These are phyloP conservation scores for Eupristina koningsbergeri DNA, from an alignment of 1,140 invertebrate genomes.

Conservation along the genomic window DNA sequence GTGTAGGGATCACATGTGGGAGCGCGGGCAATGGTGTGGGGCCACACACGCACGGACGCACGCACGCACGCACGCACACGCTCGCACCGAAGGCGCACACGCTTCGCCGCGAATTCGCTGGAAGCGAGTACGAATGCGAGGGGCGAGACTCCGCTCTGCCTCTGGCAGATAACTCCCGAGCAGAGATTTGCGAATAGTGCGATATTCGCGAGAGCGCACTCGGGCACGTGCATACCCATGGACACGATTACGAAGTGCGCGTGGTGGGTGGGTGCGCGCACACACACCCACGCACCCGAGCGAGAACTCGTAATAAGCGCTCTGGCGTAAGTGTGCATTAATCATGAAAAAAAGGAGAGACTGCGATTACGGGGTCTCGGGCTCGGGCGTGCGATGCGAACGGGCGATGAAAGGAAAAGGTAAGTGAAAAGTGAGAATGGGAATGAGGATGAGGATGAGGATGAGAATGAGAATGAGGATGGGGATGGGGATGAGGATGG, in stretches of 20 bases:
- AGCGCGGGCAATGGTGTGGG: too few relatives aligned
- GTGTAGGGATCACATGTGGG: neutral
- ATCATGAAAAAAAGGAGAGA: neutral
- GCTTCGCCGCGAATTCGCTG: neutral
- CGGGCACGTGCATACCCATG: too few relatives aligned
- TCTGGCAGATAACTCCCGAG: neutral
- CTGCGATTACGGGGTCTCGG: neutral
- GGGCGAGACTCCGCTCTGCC: neutral
- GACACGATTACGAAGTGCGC: neutral
- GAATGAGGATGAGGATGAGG: too few relatives aligned
- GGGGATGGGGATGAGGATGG: too few relatives aligned
- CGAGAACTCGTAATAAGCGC: neutral
- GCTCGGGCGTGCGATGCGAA: neutral
- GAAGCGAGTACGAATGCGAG: neutral
- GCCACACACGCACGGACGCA: neutral
- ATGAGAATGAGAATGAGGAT: too few relatives aligned
- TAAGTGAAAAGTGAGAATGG: neutral
- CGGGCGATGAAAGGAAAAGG: neutral
- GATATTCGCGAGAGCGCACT: neutral
- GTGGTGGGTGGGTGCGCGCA: neutral
- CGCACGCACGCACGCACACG: neutral
- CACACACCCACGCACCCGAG: neutral
- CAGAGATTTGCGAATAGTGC: conserved; percentile 6
- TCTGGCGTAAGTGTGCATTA: conserved; percentile 2
- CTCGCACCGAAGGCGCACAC: neutral